Evolutionary conservation across 2,113 vertebrate genomes (phyloP).

Genomic region (Bungarus multicinctus): DNA sequence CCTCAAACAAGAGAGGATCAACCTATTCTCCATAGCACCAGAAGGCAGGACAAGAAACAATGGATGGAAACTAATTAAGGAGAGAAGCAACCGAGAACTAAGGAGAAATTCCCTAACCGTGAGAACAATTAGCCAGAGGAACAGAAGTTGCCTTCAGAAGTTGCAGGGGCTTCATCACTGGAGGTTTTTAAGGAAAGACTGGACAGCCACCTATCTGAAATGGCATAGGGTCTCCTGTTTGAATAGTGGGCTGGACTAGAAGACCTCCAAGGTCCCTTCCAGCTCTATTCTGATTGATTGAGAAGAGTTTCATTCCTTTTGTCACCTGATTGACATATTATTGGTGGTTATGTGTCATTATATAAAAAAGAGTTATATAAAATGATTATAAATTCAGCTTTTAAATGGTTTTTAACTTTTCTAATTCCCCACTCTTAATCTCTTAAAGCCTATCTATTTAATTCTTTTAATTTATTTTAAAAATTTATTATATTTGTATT

Average conservation of each 20-base stretch:
- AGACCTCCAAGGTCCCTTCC: background rate
- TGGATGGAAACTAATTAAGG: background rate
- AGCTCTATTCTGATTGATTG: background rate
- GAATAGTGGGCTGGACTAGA: background rate
- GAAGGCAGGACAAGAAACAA: background rate
- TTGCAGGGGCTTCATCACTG: background rate
- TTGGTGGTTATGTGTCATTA: background rate
- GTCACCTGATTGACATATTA: background rate
- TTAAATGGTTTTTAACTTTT: no score
- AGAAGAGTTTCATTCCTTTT: background rate
- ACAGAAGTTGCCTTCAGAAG: background rate
- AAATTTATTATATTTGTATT: no score
- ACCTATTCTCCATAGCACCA: background rate
- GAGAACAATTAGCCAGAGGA: background rate
- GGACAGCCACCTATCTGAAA: background rate
- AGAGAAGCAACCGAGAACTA: background rate
- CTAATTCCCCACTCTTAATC: no score
- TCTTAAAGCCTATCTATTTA: no score
- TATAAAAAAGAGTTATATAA: no score
- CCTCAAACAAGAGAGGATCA: no score
- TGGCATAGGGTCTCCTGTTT: background rate
- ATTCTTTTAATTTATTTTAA: no score
- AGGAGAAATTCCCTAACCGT: background rate
- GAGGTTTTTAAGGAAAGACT: background rate
- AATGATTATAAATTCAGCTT: no score